Evolutionary conservation across 2,797 vertebrate species (phyloP).

Genomic region (Sciurus vulgaris): DNA sequence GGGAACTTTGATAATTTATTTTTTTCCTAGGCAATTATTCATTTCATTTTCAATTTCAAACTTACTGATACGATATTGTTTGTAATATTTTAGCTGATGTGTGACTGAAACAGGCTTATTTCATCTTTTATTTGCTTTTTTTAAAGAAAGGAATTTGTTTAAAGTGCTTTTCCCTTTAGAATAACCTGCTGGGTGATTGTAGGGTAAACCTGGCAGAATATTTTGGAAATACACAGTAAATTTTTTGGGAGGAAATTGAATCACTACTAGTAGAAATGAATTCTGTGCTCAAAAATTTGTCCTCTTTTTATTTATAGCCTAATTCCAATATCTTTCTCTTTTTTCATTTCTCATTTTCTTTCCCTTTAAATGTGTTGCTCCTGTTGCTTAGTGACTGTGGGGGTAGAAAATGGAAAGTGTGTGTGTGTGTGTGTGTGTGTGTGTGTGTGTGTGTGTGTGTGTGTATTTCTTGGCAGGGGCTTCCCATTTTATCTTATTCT

Average conservation of each 20-base stretch:
- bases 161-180: neutral
- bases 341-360: neutral
- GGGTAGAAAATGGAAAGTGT: neutral
- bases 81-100: neutral
- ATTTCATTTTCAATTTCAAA: neutral
- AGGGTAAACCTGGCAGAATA: neutral
- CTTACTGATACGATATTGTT: neutral
- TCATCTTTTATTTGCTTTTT: neutral
- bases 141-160: neutral
- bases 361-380: neutral
- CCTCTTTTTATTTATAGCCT: neutral
- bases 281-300: neutral
- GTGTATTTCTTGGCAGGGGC: neutral
- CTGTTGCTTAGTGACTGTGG: neutral
- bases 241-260: neutral
- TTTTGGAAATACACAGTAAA: neutral
- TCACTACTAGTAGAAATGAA: neutral
- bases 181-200: neutral
- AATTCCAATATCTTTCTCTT: neutral
- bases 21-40: neutral
- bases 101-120: neutral
- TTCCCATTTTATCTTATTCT: neutral
- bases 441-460: no score
- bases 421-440: no score
- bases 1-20: neutral